A percentile compares a stretch with the other conserved stretches of the same genome.
Evolutionary conservation across 2,113 vertebrate genomes (phyloP).

Genomic region (Tretioscincus oriximinensis): DNA sequence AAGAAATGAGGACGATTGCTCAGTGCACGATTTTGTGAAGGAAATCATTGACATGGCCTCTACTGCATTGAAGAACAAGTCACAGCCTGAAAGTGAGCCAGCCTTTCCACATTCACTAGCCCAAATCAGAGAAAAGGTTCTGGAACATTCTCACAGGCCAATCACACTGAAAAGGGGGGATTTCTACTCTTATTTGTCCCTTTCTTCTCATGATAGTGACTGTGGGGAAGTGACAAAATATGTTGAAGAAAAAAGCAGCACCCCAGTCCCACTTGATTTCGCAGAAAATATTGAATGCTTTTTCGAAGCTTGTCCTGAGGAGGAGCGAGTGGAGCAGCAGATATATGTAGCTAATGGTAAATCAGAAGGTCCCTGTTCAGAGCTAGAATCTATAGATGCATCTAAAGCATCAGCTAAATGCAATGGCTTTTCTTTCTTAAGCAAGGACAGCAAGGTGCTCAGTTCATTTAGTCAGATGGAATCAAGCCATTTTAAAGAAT

Average conservation of each 20-base stretch:
- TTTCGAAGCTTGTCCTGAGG: slow-evolving; percentile 87
- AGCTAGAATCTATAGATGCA: slow-evolving; percentile 5
- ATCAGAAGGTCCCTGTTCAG: slow-evolving; percentile 50
- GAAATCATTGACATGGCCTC: slow-evolving; percentile 95
- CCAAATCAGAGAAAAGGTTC: slow-evolving; percentile 92
- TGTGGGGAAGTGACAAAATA: slow-evolving; percentile 92
- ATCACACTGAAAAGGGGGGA: slow-evolving; percentile 91
- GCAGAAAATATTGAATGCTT: slow-evolving; percentile 85
- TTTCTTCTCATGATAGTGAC: slow-evolving; percentile 98
- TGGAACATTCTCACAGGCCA: slow-evolving; percentile 91
- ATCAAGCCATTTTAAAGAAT: slow-evolving; percentile 61
- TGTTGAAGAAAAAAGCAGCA: slow-evolving; percentile 82
- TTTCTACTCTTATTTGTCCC: slow-evolving; percentile 96
- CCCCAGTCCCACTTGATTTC: slow-evolving; percentile 74
- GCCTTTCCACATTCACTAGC: slow-evolving; percentile 77
- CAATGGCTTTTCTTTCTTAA: slow-evolving; percentile 47
- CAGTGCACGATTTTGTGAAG: slow-evolving; percentile 89
- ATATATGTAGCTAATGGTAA: slow-evolving; percentile 70
- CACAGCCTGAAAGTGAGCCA: slow-evolving; percentile 74
- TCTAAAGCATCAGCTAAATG: slow-evolving; percentile 39
- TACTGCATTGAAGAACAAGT: slow-evolving; percentile 86
- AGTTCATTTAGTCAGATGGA: slow-evolving; percentile 60
- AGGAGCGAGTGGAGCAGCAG: slow-evolving; percentile 78
- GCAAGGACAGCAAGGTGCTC: slow-evolving; percentile 26
- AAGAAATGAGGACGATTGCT: slow-evolving; percentile 75